Percentiles rank a stretch among this genome's conserved stretches.
Conservation (phyloP, 2,113 vertebrate species). For the Harpagus bidentatus region DNA sequence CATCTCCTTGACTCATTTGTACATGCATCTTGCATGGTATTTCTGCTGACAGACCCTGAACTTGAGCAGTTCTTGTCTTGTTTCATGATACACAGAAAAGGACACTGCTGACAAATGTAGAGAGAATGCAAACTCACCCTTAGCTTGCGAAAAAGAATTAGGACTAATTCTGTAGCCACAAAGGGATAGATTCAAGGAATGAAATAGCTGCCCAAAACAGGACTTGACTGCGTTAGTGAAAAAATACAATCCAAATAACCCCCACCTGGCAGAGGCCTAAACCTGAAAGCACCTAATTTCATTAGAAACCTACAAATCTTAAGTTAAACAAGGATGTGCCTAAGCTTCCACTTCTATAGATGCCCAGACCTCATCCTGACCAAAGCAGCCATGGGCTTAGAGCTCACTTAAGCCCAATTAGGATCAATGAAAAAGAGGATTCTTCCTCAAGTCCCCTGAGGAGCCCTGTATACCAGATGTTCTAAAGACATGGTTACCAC, state of each 20-base stretch:
- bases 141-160: background rate
- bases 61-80: background rate
- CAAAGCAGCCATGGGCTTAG: slow-evolving; percentile 12
- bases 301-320: slow-evolving; percentile 6
- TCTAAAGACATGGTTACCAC: background rate
- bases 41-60: background rate
- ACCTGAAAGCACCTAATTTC: slow-evolving; percentile 6
- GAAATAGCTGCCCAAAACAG: background rate
- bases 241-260: background rate
- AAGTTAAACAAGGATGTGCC: slow-evolving; percentile 18
- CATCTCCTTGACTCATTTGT: background rate
- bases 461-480: background rate
- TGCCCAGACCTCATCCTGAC: background rate
- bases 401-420: slow-evolving; percentile 34
- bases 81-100: background rate
- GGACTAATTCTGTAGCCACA: background rate
- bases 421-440: slow-evolving; percentile 31
- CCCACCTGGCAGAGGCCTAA: background rate
- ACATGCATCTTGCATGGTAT: fast-evolving
- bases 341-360: background rate
- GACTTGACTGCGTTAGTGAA: background rate
- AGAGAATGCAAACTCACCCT: background rate
- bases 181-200: background rate
- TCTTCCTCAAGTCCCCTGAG: slow-evolving; percentile 4
- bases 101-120: background rate